phyloP scores from a whole-genome alignment of 2,888 invertebrate species.

The Pachycephus smyrnensis region DNA sequence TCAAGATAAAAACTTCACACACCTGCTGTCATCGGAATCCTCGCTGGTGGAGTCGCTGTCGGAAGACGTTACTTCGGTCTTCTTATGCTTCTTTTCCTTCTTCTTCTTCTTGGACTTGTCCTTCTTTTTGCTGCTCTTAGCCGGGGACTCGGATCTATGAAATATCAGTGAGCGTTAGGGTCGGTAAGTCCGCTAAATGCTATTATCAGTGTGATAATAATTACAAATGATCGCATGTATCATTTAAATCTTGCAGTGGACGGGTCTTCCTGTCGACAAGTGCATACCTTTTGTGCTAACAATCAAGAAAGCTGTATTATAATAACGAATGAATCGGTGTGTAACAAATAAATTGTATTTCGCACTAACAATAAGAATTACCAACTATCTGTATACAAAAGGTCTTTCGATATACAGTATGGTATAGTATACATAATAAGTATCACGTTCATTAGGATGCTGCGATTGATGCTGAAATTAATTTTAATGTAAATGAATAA shows the following conservation, averaged over 20 bases:
- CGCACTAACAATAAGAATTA: not conserved
- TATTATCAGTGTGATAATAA: not conserved
- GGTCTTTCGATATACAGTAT: not conserved
- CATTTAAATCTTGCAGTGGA: slow-evolving; percentile 56
- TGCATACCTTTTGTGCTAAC: slow-evolving; percentile 63
- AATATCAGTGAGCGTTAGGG: slow-evolving; percentile 28
- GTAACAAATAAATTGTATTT: slow-evolving; percentile 38
- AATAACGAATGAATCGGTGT: slow-evolving; percentile 40
- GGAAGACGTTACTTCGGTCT: slow-evolving; percentile 56
- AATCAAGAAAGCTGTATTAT: slow-evolving; percentile 54
- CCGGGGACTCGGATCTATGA: slow-evolving; percentile 63
- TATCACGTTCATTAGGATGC: not conserved
- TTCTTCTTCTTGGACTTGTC: slow-evolving; percentile 64
- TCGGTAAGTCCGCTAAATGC: not conserved
- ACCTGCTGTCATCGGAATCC: slow-evolving; percentile 63
- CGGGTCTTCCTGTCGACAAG: slow-evolving; percentile 60
- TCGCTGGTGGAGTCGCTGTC: slow-evolving; percentile 60
- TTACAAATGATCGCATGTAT: slow-evolving; percentile 20
- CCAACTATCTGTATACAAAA: not conserved
- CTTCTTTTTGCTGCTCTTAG: slow-evolving; percentile 60
- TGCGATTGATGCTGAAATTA: not conserved
- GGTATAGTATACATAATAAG: not conserved
- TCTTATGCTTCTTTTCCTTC: slow-evolving; percentile 64
- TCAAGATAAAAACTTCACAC: not conserved
- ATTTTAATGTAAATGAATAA: not conserved